phyloP scores from a whole-genome alignment of 2,113 vertebrate species.

The Diadophis punctatus region DNA sequence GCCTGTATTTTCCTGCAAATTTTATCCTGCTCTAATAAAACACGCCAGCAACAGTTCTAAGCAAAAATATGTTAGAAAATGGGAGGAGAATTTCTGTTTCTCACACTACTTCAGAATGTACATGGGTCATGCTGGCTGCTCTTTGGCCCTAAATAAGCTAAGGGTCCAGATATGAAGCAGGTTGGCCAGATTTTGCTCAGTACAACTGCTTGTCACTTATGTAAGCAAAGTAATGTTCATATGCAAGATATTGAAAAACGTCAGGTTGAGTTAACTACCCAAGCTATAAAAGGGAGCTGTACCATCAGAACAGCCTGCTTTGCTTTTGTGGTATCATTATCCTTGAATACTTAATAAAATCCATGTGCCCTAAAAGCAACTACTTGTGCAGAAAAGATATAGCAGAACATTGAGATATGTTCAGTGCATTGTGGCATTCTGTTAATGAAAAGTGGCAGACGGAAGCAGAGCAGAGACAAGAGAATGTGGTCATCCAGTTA shows the following conservation, averaged over 20 bases:
- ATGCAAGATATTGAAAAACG: not conserved
- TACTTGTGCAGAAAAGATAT: not conserved
- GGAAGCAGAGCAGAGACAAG: not conserved
- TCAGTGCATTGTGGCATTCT: not conserved
- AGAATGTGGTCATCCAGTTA: slow-evolving; percentile 10
- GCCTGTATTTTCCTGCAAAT: not conserved
- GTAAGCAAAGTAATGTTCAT: not conserved
- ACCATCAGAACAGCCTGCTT: not conserved
- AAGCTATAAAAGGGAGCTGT: not conserved
- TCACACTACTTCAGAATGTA: not conserved
- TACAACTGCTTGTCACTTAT: not conserved
- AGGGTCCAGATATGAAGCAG: not conserved
- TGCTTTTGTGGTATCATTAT: not conserved
- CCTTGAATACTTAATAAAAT: slow-evolving; percentile 6
- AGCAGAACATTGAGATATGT: not conserved
- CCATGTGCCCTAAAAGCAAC: not conserved
- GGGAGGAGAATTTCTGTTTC: not conserved
- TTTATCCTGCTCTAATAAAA: not conserved
- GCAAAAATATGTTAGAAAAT: not conserved
- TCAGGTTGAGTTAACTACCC: not conserved
- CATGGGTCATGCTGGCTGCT: not conserved
- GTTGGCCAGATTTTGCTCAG: not conserved
- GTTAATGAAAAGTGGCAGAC: slow-evolving; percentile 14
- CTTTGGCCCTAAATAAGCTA: not conserved
- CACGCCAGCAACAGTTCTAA: not conserved